phyloP scores from a whole-genome alignment of 2,797 vertebrate genomes.

The Arvicola amphibius region DNA sequence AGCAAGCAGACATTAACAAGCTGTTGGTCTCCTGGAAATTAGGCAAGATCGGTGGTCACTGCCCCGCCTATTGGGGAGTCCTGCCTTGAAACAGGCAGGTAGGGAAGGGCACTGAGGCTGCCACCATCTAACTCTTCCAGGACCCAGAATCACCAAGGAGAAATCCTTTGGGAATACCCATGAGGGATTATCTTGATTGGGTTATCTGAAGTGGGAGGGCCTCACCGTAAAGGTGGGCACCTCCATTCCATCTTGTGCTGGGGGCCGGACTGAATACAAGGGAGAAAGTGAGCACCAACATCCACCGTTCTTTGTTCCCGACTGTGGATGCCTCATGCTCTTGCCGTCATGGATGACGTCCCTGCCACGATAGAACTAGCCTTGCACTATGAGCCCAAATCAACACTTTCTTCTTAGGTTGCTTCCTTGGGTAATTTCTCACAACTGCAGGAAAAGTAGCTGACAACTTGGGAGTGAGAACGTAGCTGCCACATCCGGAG shows the following conservation, averaged over 20 bases:
- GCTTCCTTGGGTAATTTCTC: neutral
- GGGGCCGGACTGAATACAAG: too few relatives aligned
- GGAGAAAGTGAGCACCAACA: neutral
- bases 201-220: neutral
- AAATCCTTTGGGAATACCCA: neutral
- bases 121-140: rapidly evolving
- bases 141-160: neutral
- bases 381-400: neutral
- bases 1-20: neutral
- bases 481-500: neutral
- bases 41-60: too few relatives aligned
- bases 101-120: rapidly evolving
- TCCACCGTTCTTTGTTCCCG: neutral
- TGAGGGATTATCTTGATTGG: neutral
- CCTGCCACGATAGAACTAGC: neutral
- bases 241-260: neutral
- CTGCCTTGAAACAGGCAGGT: neutral
- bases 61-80: neutral
- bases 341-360: neutral
- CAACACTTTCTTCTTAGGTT: neutral
- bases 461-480: neutral
- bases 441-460: neutral
- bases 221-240: neutral
- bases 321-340: neutral
- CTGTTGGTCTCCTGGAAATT: neutral